These are phyloP conservation scores for Aratinga solstitialis DNA, from an alignment of 2,797 vertebrate genomes.

Conservation along the genomic window DNA sequence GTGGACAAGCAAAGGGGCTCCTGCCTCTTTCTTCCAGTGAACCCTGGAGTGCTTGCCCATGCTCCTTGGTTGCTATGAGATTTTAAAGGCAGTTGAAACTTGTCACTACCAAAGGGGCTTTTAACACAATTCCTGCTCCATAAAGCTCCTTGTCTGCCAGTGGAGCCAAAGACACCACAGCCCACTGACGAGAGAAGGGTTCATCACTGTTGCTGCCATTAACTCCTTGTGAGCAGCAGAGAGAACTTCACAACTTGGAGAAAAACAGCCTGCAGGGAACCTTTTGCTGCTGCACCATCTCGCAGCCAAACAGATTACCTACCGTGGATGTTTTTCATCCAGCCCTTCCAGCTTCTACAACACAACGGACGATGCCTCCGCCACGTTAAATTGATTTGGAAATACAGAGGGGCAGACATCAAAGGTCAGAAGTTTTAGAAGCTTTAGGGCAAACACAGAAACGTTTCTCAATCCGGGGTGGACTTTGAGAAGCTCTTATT, in stretches of 20 bases:
- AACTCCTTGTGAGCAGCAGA: neutral
- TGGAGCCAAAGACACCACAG: neutral
- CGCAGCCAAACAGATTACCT: neutral
- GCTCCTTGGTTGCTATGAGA: conserved; percentile 33
- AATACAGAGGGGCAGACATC: neutral
- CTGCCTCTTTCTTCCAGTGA: neutral
- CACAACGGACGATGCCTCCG: accelerated
- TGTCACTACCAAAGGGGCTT: neutral
- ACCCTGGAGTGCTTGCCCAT: neutral
- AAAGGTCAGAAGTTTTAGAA: neutral
- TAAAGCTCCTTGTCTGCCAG: neutral
- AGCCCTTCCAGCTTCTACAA: neutral
- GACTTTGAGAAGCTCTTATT: neutral
- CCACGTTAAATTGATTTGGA: neutral
- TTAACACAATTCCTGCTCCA: neutral
- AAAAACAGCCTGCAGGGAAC: neutral
- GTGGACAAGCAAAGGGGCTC: conserved; percentile 14
- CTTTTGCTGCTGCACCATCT: neutral
- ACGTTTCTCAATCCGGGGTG: neutral
- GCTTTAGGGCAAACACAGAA: neutral
- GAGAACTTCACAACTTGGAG: accelerated
- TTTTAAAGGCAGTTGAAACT: neutral
- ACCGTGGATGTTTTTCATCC: neutral
- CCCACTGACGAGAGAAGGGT: neutral
- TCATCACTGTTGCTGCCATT: neutral